Conservation (phyloP, 2,113 vertebrate genomes). For the Mirza zaza region DNA sequence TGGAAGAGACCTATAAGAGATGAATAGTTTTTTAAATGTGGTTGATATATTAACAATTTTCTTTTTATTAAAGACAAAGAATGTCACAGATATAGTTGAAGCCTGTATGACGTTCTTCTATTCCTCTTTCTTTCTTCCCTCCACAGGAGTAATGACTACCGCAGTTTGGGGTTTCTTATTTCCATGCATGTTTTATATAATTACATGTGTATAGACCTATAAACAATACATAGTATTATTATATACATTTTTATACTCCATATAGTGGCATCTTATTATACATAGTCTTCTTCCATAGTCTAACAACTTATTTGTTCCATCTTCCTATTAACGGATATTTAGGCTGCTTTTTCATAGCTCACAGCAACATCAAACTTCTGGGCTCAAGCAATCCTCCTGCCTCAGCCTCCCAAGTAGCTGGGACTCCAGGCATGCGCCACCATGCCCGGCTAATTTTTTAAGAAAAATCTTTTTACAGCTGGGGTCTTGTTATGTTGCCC, state of each 20-base stretch:
- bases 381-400: too few relatives aligned
- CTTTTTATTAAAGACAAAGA: not conserved
- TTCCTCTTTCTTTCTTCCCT: not conserved
- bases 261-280: not conserved
- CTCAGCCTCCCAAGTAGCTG: too few relatives aligned
- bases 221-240: not conserved
- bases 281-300: not conserved
- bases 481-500: too few relatives aligned
- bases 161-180: not conserved
- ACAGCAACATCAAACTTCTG: too few relatives aligned
- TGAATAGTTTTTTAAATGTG: not conserved
- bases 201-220: not conserved
- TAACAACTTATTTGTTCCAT: not conserved
- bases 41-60: not conserved
- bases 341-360: not conserved
- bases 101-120: not conserved
- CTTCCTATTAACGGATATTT: not conserved
- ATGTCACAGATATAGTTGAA: not conserved
- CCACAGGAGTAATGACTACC: not conserved
- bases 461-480: too few relatives aligned
- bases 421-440: too few relatives aligned
- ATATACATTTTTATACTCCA: not conserved
- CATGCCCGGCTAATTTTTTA: too few relatives aligned
- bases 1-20: conserved; percentile 89
- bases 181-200: not conserved